Evolutionary conservation across 1,140 invertebrate species (phyloP).

Genomic region (Eurosta solidaginis): DNA sequence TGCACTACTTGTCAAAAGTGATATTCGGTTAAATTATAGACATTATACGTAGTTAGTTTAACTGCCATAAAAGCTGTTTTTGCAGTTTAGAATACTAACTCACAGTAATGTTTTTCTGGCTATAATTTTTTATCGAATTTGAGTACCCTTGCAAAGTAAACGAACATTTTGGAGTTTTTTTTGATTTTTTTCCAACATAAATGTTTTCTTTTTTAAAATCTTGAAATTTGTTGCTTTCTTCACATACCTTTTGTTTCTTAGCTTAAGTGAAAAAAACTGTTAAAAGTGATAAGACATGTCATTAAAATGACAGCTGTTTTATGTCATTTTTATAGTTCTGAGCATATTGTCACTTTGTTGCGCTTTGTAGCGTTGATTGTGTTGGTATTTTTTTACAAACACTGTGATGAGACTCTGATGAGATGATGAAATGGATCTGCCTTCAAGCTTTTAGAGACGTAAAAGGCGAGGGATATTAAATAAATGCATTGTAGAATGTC

Average conservation of each 20-base stretch:
- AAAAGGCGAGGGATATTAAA: not conserved
- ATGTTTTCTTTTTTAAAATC: not conserved
- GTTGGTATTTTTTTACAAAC: not conserved
- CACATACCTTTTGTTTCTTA: not conserved
- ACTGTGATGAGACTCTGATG: too few relatives aligned
- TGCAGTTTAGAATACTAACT: too few relatives aligned
- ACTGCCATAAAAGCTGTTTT: too few relatives aligned
- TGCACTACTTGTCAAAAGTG: too few relatives aligned
- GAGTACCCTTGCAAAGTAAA: too few relatives aligned
- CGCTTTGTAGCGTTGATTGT: not conserved
- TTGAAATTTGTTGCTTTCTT: not conserved
- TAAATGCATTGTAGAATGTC: not conserved
- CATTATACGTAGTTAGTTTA: too few relatives aligned
- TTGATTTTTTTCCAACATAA: not conserved
- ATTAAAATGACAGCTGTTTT: constrained; percentile 17
- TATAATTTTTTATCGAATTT: too few relatives aligned
- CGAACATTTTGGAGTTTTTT: too few relatives aligned
- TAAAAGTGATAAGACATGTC: constrained; percentile 5
- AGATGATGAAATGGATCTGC: not conserved
- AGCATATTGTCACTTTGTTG: constrained; percentile 2
- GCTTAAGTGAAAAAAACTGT: not conserved
- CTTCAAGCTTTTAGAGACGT: not conserved
- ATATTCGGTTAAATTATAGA: too few relatives aligned
- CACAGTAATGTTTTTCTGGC: too few relatives aligned
- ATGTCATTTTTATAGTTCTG: constrained; percentile 8